Conservation (phyloP, 2,797 vertebrate species). For the Eulemur mongoz region DNA sequence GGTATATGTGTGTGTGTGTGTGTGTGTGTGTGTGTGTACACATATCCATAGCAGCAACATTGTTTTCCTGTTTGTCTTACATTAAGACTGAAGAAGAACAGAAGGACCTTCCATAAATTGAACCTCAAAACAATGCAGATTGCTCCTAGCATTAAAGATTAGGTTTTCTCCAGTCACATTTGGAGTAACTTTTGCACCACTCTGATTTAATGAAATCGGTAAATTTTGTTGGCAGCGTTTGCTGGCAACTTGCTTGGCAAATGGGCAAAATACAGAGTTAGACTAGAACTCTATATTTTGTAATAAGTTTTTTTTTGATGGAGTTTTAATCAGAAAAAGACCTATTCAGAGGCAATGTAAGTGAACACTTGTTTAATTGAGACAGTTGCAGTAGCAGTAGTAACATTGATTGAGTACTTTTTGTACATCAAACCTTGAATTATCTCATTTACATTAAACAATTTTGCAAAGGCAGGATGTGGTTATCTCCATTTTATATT, state of each 20-base stretch:
- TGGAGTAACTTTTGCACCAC: background rate
- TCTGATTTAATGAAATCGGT: background rate
- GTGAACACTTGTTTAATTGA: background rate
- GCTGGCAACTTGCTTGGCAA: background rate
- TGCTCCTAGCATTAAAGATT: background rate
- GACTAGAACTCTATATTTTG: background rate
- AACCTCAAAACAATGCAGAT: background rate
- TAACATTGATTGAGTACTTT: background rate
- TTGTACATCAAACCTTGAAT: background rate
- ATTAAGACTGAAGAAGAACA: background rate
- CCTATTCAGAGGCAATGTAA: background rate
- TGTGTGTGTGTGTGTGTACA: background rate
- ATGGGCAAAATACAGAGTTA: background rate
- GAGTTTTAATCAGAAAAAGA: slow-evolving; percentile 2
- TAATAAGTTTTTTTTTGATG: background rate
- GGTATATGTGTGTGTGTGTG: background rate
- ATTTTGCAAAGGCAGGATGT: background rate
- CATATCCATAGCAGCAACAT: background rate
- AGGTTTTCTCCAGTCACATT: background rate
- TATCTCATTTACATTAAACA: background rate
- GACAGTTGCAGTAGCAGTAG: background rate
- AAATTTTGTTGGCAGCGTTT: background rate
- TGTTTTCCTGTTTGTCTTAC: background rate
- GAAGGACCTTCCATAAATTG: background rate
- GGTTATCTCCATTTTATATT: background rate